A percentile compares a stretch with the other conserved stretches of the same genome.
phyloP scores from a whole-genome alignment of 2,888 invertebrate species.

The Bruchidius siliquastri region DNA sequence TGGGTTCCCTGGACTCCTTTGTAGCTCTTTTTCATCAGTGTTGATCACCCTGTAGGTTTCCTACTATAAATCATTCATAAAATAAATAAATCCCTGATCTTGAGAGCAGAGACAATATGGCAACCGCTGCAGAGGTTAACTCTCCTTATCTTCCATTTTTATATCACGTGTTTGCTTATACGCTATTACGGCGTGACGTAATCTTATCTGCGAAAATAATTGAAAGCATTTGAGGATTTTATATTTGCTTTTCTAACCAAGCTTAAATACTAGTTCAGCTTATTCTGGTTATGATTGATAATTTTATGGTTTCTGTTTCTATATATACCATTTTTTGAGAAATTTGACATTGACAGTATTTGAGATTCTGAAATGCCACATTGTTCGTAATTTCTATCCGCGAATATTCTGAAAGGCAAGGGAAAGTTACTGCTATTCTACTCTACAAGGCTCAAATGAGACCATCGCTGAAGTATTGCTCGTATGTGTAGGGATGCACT shows the following conservation, averaged over 20 bases:
- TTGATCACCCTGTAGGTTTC: background rate
- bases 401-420: too few species aligned
- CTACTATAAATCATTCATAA: background rate
- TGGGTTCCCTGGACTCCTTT: too few species aligned
- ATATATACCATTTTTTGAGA: too few species aligned
- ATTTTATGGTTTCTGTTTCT: too few species aligned
- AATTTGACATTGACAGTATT: too few species aligned
- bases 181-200: slow-evolving; percentile 19
- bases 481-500: too few species aligned
- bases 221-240: slow-evolving; percentile 17
- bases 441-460: too few species aligned
- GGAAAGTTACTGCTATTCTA: too few species aligned
- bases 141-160: background rate
- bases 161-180: slow-evolving; percentile 6
- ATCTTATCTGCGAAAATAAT: slow-evolving; percentile 22
- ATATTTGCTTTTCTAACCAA: slow-evolving; percentile 3
- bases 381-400: too few species aligned
- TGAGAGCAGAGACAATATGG: background rate
- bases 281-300: background rate
- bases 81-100: background rate
- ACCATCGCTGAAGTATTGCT: too few species aligned
- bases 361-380: too few species aligned
- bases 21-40: background rate
- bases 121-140: background rate
- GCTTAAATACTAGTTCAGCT: background rate